Evolutionary conservation across 1,140 invertebrate genomes (phyloP), one percentile per base, ranked within the genome.

Genomic region (Psilanteris sp.): DNA sequence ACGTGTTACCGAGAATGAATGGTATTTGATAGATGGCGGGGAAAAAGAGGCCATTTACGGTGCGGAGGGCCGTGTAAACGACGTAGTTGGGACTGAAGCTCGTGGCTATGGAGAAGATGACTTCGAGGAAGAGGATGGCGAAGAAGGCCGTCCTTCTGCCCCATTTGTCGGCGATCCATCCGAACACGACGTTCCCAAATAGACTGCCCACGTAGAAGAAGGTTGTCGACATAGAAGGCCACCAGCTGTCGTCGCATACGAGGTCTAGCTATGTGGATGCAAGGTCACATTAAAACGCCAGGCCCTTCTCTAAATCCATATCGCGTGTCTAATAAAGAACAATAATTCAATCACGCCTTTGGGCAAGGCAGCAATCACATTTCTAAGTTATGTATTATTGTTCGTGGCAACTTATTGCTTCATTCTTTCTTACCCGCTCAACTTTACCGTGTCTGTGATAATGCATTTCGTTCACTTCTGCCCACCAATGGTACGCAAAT

Each of bases 11-110:
- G 43, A 94, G 83, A 68, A 93, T 92, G 67, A 93, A 92, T 13
- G 93, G 93, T 79, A 92, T 91, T 74, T 93, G 92, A 80, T 93
- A 92, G 66, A 93, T 87, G 13, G 93, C 92, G 18, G 93, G 93
- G 73, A 94, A 92, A 72, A 93, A 93, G 27, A 94, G 88, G 22
- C 93, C 93, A 39, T 91, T 91, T 18, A 91, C 85, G 22, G 93
- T 90, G 39, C 93, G 90, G 18, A 93, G 80, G 3, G 89, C 89
- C 1, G 91, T 90, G 82, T 93, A 94, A 3, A 89, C 90, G 78
- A 90, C 90, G 79, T 93, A 93, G 52, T 91, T 90, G 1, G 89
- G 90, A n/a, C 92, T 90, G 83, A 93, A 93, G 11, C 92, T 91
- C 8, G 92, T 92, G 7, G 90, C 90, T 15, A 93, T 92, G 1